Percentiles rank a stretch among this genome's conserved stretches.
These are phyloP conservation scores for Achlya flavicornis DNA, from an alignment of 2,888 invertebrate species.

Conservation along the genomic window DNA sequence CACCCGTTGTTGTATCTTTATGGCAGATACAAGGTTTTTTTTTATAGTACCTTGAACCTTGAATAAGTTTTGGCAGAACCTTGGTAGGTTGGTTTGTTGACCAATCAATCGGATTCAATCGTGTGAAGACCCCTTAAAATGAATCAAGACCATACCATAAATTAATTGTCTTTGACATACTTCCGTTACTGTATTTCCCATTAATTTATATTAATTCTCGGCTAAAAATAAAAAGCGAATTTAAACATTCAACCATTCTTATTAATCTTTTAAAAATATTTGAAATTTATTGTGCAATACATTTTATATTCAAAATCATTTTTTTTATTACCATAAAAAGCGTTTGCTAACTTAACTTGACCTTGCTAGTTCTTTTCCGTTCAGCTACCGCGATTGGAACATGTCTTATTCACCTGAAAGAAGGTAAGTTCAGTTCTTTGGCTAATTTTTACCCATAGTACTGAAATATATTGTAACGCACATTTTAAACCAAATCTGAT, in stretches of 20 bases:
- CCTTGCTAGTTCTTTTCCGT: slow-evolving; percentile 88
- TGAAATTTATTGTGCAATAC: slow-evolving; percentile 34
- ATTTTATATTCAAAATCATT: slow-evolving; percentile 16
- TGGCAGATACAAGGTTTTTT: too few species aligned
- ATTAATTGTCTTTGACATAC: slow-evolving; percentile 50
- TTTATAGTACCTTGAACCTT: too few species aligned
- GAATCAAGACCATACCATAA: not conserved
- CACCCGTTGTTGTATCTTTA: too few species aligned
- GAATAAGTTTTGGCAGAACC: too few species aligned
- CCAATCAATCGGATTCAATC: too few species aligned
- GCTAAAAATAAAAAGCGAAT: slow-evolving; percentile 38
- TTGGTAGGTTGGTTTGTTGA: too few species aligned
- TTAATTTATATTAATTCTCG: slow-evolving; percentile 56
- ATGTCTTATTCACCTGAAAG: slow-evolving; percentile 92
- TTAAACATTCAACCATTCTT: slow-evolving; percentile 36
- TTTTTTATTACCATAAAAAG: slow-evolving; percentile 54
- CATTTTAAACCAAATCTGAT: slow-evolving; percentile 20
- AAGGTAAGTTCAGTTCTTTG: slow-evolving; percentile 87
- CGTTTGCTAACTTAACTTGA: slow-evolving; percentile 81
- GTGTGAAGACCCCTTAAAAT: too few species aligned
- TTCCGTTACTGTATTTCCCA: slow-evolving; percentile 72
- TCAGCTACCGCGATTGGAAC: slow-evolving; percentile 90
- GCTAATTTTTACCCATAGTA: slow-evolving; percentile 49
- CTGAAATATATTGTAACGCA: slow-evolving; percentile 38
- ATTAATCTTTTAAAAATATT: slow-evolving; percentile 60